Evolutionary conservation across 2,888 invertebrate species (phyloP), one percentile per base, ranked within the genome.

Genomic region (Stictocephala bisonia): DNA sequence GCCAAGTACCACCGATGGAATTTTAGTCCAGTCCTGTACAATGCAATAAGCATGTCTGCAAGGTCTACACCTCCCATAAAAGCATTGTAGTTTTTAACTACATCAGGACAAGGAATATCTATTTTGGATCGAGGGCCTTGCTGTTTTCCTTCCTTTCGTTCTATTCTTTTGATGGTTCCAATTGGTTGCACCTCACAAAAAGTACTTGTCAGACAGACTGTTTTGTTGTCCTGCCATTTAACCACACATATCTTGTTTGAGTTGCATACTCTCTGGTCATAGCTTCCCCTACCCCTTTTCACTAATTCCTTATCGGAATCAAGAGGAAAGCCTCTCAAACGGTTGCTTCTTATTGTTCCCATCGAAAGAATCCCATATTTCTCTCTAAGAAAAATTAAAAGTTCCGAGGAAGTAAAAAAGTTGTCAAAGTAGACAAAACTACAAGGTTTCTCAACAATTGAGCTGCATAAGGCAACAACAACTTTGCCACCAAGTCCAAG

Each of bases 401-500:
- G 53, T 31, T 75, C 68, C 1, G 72, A 27, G n/a, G 70, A 73
- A 1, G 64, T 50, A 56, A 78, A 78, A 40, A 64, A 80, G 66
- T 79, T 80, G 58, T 81, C 80, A 67, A 78, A 79, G 72, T 77
- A 80, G 9, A 80, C 72, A 56, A 72, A 50, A 18, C 41, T 31
- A 11, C n/a, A n/a, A 60, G 76, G 44, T 22, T 73, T 71, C 9
- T 76, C 48, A 48, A 72, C 50, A 35, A 81, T 79, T 13, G 78
- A 77, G 71, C 77, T 77, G 22, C 74, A 76, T 31, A 80, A 74
- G 40, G 73, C 79, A 11, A 82, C 64, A 1, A 82, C 82, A 9
- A 81, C 73, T 22, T 82, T 76, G 20, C 79, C 79, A 3, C 81
- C 82, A 71, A 82, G 79, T 0, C 80, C 80, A 3, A 81, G 22